Evolutionary conservation across 1,140 invertebrate species (phyloP).

Genomic region (Triops cancriformis): DNA sequence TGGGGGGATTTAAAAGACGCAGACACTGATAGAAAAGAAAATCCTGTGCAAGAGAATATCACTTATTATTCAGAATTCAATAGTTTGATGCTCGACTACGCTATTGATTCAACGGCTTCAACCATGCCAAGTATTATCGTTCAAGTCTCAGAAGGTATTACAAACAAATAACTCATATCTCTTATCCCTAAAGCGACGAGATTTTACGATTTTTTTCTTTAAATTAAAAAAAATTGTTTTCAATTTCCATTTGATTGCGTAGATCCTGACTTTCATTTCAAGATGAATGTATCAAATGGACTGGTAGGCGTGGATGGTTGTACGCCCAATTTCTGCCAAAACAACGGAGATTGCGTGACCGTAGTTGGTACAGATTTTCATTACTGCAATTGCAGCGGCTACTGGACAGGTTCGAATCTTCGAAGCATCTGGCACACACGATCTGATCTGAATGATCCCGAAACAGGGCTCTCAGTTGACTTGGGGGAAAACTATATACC

Average conservation of each 20-base stretch:
- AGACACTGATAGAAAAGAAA: neutral
- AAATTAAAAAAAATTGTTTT: neutral
- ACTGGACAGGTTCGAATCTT: constrained; percentile 37
- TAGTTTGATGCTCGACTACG: neutral
- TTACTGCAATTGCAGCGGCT: constrained; percentile 54
- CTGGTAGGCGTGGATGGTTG: constrained; percentile 42
- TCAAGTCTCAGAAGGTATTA: neutral
- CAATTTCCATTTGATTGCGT: neutral
- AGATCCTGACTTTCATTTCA: constrained; percentile 17
- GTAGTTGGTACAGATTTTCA: constrained; percentile 40
- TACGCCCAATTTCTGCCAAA: constrained; percentile 56
- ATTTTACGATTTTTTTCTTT: neutral
- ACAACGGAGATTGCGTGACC: constrained; percentile 52
- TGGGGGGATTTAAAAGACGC: neutral
- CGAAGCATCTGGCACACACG: neutral
- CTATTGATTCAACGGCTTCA: neutral
- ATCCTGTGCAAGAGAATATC: neutral
- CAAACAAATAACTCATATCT: neutral
- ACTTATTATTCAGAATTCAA: constrained; percentile 10
- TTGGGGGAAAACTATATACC: too few species aligned
- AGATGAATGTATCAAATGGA: neutral
- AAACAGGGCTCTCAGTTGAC: too few species aligned
- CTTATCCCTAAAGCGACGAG: too few species aligned
- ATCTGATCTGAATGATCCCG: neutral
- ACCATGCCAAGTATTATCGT: neutral